Percentiles rank a stretch among this genome's conserved stretches.
Evolutionary conservation across 2,113 vertebrate genomes (phyloP).

Genomic region (Bujurquina vittata): DNA sequence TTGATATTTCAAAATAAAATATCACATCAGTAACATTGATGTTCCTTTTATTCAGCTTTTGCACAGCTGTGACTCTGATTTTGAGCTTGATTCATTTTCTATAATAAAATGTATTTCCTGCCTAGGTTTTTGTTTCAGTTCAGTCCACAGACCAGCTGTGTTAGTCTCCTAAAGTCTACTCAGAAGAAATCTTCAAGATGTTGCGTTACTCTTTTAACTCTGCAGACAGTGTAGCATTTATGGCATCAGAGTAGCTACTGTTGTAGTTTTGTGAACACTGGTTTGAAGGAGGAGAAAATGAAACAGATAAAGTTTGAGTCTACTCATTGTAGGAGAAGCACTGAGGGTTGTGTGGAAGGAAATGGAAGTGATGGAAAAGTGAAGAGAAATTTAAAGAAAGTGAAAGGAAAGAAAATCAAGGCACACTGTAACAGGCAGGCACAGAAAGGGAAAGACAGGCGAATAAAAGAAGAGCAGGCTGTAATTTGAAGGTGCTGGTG

Average conservation of each 20-base stretch:
- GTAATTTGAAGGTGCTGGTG: neutral
- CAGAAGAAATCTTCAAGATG: accelerated
- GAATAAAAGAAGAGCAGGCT: neutral
- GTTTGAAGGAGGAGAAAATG: neutral
- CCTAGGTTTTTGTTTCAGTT: too few species aligned
- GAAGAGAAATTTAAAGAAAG: neutral
- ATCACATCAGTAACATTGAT: too few species aligned
- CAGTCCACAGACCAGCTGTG: too few species aligned
- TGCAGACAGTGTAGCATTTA: neutral
- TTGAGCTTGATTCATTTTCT: neutral
- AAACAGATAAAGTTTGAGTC: neutral
- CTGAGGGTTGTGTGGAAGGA: neutral
- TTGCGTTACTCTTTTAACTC: neutral
- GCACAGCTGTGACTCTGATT: accelerated
- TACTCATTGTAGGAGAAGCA: neutral
- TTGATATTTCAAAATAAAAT: neutral
- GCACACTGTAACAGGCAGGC: neutral
- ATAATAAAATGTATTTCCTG: too few species aligned
- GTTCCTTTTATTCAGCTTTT: neutral
- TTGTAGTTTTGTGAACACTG: neutral
- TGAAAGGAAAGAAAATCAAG: neutral
- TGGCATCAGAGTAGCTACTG: neutral
- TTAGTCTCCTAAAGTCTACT: too few species aligned
- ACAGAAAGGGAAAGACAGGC: neutral
- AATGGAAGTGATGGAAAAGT: too few species aligned